A percentile compares a stretch with the other conserved stretches of the same genome.
phyloP scores from a whole-genome alignment of 2,113 vertebrate genomes.

The Pycnonotus jocosus region DNA sequence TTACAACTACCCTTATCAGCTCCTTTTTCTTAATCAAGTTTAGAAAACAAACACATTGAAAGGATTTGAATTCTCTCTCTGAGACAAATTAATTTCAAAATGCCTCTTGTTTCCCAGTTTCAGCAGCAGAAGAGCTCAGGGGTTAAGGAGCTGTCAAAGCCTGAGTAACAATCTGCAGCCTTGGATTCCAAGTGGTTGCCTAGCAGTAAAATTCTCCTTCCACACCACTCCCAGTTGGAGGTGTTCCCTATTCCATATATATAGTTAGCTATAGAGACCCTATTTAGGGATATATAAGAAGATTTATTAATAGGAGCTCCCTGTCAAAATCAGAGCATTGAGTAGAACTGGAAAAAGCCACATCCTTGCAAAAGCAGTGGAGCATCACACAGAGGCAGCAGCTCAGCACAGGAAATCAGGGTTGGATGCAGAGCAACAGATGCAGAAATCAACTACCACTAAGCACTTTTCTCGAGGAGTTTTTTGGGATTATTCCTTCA shows the following conservation, averaged over 20 bases:
- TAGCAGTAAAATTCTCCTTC: slow-evolving; percentile 44
- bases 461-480: neutral
- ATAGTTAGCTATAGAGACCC: slow-evolving; percentile 9
- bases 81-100: neutral
- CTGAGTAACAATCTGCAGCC: slow-evolving; percentile 30
- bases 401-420: neutral
- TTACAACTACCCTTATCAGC: neutral
- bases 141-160: slow-evolving; percentile 27
- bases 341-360: neutral
- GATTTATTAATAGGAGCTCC: slow-evolving; percentile 37
- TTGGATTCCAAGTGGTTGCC: slow-evolving; percentile 38
- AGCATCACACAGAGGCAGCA: neutral
- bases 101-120: neutral
- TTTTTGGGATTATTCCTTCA: neutral
- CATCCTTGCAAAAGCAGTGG: neutral
- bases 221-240: slow-evolving; percentile 8
- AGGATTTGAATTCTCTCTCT: neutral
- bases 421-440: neutral
- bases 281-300: neutral
- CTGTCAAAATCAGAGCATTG: neutral
- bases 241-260: slow-evolving; percentile 25
- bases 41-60: neutral
- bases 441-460: neutral
- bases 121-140: slow-evolving; percentile 15
- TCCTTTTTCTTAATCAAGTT: neutral